Conservation (phyloP, 2,888 invertebrate genomes). For the Drosophila affinis region DNA sequence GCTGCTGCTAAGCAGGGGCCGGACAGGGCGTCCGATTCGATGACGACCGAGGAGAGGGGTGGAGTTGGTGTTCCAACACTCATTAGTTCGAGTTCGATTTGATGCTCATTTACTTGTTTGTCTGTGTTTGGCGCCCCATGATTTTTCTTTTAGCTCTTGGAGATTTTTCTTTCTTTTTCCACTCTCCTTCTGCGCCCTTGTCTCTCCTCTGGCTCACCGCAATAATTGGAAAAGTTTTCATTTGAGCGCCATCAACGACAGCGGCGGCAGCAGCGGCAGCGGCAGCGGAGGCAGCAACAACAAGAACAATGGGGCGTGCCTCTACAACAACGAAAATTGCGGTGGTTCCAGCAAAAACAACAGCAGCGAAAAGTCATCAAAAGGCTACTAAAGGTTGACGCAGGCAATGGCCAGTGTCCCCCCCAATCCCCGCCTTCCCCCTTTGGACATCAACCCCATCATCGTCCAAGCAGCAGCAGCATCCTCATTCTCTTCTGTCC, state of each 20-base stretch:
- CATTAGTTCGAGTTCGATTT: slow-evolving; percentile 80
- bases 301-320: slow-evolving; percentile 74
- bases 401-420: slow-evolving; percentile 50
- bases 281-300: slow-evolving; percentile 36
- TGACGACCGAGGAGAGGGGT: slow-evolving; percentile 10
- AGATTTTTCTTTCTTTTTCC: slow-evolving; percentile 17
- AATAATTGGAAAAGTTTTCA: slow-evolving; percentile 83
- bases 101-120: slow-evolving; percentile 79
- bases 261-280: slow-evolving; percentile 19
- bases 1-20: slow-evolving; percentile 4
- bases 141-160: slow-evolving; percentile 41
- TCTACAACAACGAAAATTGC: slow-evolving; percentile 61
- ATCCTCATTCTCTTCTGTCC: slow-evolving; percentile 43
- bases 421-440: slow-evolving; percentile 6
- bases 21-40: neutral
- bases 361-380: slow-evolving; percentile 73
- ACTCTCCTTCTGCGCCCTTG: slow-evolving; percentile 30
- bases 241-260: slow-evolving; percentile 80
- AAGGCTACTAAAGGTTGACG: slow-evolving; percentile 79
- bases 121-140: slow-evolving; percentile 56
- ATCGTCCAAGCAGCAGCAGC: slow-evolving; percentile 26
- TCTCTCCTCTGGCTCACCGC: slow-evolving; percentile 64
- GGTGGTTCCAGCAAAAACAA: slow-evolving; percentile 56
- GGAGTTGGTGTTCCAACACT: slow-evolving; percentile 39
- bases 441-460: slow-evolving; percentile 8